Conservation (phyloP, 2,797 vertebrate genomes). For the Dallia pectoralis region DNA sequence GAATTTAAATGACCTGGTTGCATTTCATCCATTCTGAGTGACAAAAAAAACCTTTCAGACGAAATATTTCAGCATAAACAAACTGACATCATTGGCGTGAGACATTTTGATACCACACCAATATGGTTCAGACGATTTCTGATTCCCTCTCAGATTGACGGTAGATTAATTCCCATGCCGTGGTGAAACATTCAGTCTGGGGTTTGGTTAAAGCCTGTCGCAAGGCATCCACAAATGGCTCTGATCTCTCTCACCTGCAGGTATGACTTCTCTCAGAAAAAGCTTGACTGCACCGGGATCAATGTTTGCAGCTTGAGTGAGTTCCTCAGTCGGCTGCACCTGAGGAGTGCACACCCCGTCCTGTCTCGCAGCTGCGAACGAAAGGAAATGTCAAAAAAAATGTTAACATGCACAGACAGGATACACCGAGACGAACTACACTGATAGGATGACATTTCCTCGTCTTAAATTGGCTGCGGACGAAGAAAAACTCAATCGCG, state of each 20-base stretch:
- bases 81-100: conserved; percentile 28
- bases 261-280: background rate
- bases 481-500: background rate
- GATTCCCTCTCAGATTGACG: background rate
- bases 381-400: conserved; percentile 32
- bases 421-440: conserved; percentile 20
- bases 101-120: background rate
- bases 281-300: conserved; percentile 16
- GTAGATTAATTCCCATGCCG: background rate
- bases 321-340: background rate
- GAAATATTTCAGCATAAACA: conserved; percentile 63
- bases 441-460: conserved; percentile 26
- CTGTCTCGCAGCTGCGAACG: conserved; percentile 19
- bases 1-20: conserved; percentile 77
- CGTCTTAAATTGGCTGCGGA: conserved; percentile 12
- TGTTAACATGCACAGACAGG: conserved; percentile 30
- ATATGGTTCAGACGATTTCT: background rate
- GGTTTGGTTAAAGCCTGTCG: conserved; percentile 4
- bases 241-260: conserved; percentile 5
- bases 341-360: background rate
- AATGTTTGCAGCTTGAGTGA: conserved; percentile 18
- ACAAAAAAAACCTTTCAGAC: conserved; percentile 68
- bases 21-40: conserved; percentile 69
- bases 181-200: background rate
- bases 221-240: conserved; percentile 4